A percentile compares a stretch with the other conserved stretches of the same genome.
Evolutionary conservation across 2,888 invertebrate genomes (phyloP).

Genomic region (Lordiphosa fenestrarum): DNA sequence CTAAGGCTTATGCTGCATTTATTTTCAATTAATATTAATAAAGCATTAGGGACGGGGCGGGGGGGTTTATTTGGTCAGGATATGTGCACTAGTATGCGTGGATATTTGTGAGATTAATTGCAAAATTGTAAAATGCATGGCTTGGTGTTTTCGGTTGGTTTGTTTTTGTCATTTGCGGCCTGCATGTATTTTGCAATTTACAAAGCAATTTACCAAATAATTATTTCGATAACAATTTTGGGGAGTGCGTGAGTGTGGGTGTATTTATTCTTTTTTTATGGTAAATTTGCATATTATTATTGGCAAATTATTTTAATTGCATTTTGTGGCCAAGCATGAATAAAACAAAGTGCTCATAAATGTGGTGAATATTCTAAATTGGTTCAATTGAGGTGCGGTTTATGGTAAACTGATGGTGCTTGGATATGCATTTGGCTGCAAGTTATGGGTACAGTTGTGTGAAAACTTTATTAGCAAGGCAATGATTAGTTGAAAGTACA

Average conservation of each 20-base stretch:
- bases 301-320: constrained; percentile 57
- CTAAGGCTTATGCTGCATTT: constrained; percentile 68
- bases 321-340: constrained; percentile 32
- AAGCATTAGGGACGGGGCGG: constrained; percentile 35
- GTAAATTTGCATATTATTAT: constrained; percentile 61
- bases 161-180: constrained; percentile 27
- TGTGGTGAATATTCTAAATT: constrained; percentile 1
- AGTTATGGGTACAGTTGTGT: too few relatives aligned
- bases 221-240: constrained; percentile 51
- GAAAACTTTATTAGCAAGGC: too few relatives aligned
- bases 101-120: constrained; percentile 50
- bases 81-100: neutral
- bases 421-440: too few relatives aligned
- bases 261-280: constrained; percentile 24
- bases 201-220: constrained; percentile 60
- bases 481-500: too few relatives aligned
- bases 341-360: constrained; percentile 4
- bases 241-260: constrained; percentile 17
- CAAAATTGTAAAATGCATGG: constrained; percentile 29
- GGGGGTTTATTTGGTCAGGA: neutral
- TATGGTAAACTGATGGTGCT: too few relatives aligned
- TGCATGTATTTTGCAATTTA: constrained; percentile 30
- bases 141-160: constrained; percentile 9
- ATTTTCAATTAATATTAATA: constrained; percentile 75
- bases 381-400: too few relatives aligned